Base-by-base conservation (phyloP, 2,888 invertebrate genomes). In the Andrena marginata region DNA sequence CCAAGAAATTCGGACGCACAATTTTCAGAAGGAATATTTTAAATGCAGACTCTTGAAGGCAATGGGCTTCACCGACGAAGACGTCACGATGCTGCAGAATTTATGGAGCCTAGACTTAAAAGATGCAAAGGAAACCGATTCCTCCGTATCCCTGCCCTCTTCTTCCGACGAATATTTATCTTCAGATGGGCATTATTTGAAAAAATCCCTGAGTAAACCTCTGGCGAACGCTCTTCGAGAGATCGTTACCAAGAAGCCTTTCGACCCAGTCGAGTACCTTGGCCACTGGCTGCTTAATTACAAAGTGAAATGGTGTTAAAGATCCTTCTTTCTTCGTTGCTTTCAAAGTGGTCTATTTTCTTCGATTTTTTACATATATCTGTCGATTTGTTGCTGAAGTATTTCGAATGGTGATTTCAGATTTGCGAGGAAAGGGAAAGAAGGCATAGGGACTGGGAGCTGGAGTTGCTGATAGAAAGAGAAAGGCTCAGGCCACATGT, bases 241-340 rank as follows among this genome's bases (percentile, higher is more conserved):
- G 78, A 84, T 93, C 7, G 72, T 87, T 4, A 56, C 81, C 2
- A 91, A 84, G 60, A 90, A 90, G 63, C 93, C 93, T 3, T 69
- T 71, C 48, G 91, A 93, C 77, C 92, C 93, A 0, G 83, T 93
- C 13, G 92, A 92, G 54, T 93, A 92, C 85, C 89, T 93, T 33
- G 92, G 88, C 4, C 88, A 92, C n/a, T 92, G 92, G 92, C 86
- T 93, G 51, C 80, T 92, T 6, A 85, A 92, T 85, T 92, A 87
- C 35, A 90, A 87, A 85, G 92, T 92, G 42, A 51, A 49, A 67
- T 54, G 29, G 51, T 26, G 60, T n/a, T 3, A 26, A 62, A 62
- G 7, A 16, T n/a, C 62, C 13, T 23, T 13, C 23, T 29, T n/a
- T n/a, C 16, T 16, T 20, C 23, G 23, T 33, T 16, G 6, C 3